Base-by-base conservation (phyloP, 2,797 vertebrate genomes). In the Strix occidentalis region DNA sequence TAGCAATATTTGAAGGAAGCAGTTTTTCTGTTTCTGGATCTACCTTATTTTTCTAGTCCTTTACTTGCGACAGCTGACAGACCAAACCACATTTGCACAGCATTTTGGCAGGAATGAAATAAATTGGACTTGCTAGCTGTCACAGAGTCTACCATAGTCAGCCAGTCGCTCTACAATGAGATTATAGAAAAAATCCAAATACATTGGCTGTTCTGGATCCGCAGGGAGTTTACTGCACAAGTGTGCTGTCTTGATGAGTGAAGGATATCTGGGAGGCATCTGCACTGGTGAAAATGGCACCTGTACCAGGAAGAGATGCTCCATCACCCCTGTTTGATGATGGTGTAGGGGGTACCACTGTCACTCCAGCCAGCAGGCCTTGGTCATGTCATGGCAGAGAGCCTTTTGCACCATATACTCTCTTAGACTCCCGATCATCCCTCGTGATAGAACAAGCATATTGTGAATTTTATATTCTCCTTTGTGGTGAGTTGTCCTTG, bases 391-490 rank as follows among this genome's bases (percentile, higher is more conserved):
- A 21, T 0, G 1, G 18, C 43, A 50, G 17, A 60, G 43, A 29
- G 45, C 23, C 0, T 46, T 33, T 28, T 71, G 31, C 0, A 4
- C 16, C n/a, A 2, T 0, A 1, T 13, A 3, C 7, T n/a, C 15
- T 46, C 15, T 24, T 2, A 3, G 23, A 11, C 17, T 51, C 20
- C 61, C 39, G 16, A 5, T 41, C 17, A 31, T 76, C 13, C 10
- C 51, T 35, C 48, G 13, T 0, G 0, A 16, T 5, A 26, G 46
- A 54, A 58, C 8, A 50, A 24, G 9, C 13, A 8, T 5, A 6
- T 8, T 26, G 15, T 25, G 25, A 45, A 21, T 48, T 31, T 28
- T 16, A 61, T 9, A 4, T 25, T 72, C 25, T 65, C n/a, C 57
- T 71, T 17, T 12, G 23, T 26, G 37, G 3, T 26, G 78, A 15